Base-by-base conservation (phyloP, 2,113 vertebrate genomes). In the Podocnemis expansa region DNA sequence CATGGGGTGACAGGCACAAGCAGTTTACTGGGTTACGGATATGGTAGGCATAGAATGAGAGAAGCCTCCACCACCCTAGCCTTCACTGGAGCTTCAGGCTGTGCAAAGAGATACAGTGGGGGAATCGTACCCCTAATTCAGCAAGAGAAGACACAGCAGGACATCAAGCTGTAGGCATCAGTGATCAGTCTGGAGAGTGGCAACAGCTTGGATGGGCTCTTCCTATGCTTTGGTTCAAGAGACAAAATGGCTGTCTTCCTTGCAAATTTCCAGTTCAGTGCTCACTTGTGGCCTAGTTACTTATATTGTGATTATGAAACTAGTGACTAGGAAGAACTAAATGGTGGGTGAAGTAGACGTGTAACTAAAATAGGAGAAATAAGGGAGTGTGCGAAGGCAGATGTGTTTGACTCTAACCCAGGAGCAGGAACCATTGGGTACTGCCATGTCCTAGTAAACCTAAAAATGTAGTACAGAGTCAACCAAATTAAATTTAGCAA, bases 221-320 rank as follows among this genome's bases (percentile, higher is more conserved):
- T n/a, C 19, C 43, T 3, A 13, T 17, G 13, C 14, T 82, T 78
- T 19, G 85, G 90, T 38, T 60, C 87, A 55, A 82, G 56, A 93
- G 38, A 89, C 5, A 24, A 79, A 85, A 84, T 55, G 81, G 60
- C 43, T 93, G 45, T 89, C 76, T 25, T 52, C 31, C 82, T 93
- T 80, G 47, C 47, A 81, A 84, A 79, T 5, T 29, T 22, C 90
- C 47, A 54, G 85, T 13, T 75, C 70, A 87, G 58, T 5, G 2
- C 2, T 55, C 38, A 13, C 4, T 88, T 84, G 21, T 0, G n/a
- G 34, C n/a, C 41, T n/a, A 43, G 60, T 27, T 0, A 0, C 81
- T 94, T 90, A 8, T 80, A 63, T 45, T 45, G 25, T 89, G 27
- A 84, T 88, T 90, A 38, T 78, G 60, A 10, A 52, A 86, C 70